Evolutionary conservation across 2,888 invertebrate species (phyloP).

Genomic region (Agrotis ipsilon): DNA sequence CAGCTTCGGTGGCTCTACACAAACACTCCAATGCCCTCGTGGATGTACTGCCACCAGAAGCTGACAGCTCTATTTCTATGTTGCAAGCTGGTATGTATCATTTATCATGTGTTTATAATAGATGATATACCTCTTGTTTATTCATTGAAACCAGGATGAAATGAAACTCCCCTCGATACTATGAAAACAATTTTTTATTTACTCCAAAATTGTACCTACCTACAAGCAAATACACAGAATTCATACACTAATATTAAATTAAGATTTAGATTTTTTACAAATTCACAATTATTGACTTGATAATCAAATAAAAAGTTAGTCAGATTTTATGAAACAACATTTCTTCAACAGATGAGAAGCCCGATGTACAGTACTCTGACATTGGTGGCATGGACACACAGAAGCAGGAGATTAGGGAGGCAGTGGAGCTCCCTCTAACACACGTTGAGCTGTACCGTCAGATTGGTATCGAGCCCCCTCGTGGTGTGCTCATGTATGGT

Average conservation of each 20-base stretch:
- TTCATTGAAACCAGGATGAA: not conserved
- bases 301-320: not conserved
- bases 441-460: conserved; percentile 99
- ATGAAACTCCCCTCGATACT: not conserved
- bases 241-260: no score
- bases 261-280: no score
- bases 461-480: conserved; percentile 99
- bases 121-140: not conserved
- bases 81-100: conserved; percentile 94
- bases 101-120: not conserved
- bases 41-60: conserved; percentile 99
- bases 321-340: not conserved
- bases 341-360: conserved; percentile 95
- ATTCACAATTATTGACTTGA: no score
- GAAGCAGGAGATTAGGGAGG: conserved; percentile 99
- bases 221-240: no score
- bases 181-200: not conserved
- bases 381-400: conserved; percentile 99
- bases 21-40: conserved; percentile 99
- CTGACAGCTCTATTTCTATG: conserved; percentile 99
- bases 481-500: conserved; percentile 99
- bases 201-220: no score
- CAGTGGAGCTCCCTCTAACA: conserved; percentile 99
- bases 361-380: conserved; percentile 98
- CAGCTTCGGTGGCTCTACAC: conserved; percentile 99